Conservation (phyloP, 2,797 vertebrate genomes). For the Hippoglossus hippoglossus region DNA sequence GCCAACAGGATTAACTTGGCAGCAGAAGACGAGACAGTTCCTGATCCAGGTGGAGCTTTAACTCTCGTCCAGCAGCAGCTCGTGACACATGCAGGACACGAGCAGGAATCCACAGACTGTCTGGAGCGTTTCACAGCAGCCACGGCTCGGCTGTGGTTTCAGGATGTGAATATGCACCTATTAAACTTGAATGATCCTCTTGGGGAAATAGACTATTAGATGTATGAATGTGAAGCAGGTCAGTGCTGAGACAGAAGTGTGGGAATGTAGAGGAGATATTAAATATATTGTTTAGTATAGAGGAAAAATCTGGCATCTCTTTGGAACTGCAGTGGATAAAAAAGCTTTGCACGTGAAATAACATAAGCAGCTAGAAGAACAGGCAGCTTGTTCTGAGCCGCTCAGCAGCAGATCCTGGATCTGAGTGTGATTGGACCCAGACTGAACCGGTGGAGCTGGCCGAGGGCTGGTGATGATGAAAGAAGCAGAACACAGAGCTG, state of each 20-base stretch:
- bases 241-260: not conserved
- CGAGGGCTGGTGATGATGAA: too few relatives aligned
- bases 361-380: not conserved
- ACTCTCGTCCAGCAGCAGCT: not conserved
- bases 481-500: too few relatives aligned
- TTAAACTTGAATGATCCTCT: constrained; percentile 39
- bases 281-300: not conserved
- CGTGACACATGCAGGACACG: not conserved
- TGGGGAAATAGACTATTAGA: constrained; percentile 10
- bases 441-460: too few relatives aligned
- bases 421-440: too few relatives aligned
- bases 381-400: not conserved
- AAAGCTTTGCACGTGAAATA: too few relatives aligned
- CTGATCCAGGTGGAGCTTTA: not conserved
- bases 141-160: constrained; percentile 22
- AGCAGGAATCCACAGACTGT: constrained; percentile 15
- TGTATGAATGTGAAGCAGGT: constrained; percentile 18
- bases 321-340: too few relatives aligned
- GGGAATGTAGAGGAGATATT: not conserved
- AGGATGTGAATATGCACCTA: constrained; percentile 35
- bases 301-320: too few relatives aligned
- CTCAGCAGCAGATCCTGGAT: too few relatives aligned
- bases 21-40: not conserved
- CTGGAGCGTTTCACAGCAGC: not conserved
- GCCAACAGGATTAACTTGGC: constrained; percentile 4